Base-by-base conservation (phyloP, 2,797 vertebrate species). In the Oryzias sinensis region DNA sequence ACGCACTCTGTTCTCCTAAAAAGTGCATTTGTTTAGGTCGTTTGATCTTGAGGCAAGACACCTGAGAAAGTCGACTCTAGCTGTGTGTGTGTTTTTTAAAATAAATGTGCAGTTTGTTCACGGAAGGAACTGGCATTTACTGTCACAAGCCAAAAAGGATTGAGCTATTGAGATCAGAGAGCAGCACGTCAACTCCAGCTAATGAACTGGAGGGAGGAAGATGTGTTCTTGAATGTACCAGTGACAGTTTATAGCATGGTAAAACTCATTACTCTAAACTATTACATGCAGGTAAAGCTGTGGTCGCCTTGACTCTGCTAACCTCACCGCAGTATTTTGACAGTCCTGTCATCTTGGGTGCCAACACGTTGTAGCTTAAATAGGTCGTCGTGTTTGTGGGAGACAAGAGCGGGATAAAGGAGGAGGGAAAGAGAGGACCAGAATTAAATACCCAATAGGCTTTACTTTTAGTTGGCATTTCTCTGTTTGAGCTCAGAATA, bases 361-460 rank as follows among this genome's bases (percentile, higher is more conserved):
- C 70, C 59, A 72, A 81, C 72, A 70, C 71, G 77, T 75, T 77
- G 74, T 65, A 81, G 80, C 71, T 80, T 83, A 88, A 82, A 85
- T 85, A 83, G 84, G 83, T 86, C 81, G 78, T 79, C 81, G 82
- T 86, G 77, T 79, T 85, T 72, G 74, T 66, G 62, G 74, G 68
- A 65, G 71, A 74, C 18, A 59, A 18, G 41, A 62, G 57, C 29
- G 55, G 42, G 52, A 58, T 49, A 4, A 47, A 57, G 24, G n/a
- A 27, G 55, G 58, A 55, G 13, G 41, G 13, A 27, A 52, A 59
- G 54, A 52, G 43, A 2, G 40, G 37, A 62, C n/a, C 53, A 72
- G 67, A 75, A 76, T 74, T 62, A 73, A 60, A 74, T 50, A 76
- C 59, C 72, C 77, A 67, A 62, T 67, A 51, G 65, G 59, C 70